These are phyloP conservation scores for Chymomyza fuscimana DNA, from an alignment of 2,888 invertebrate species.

Conservation along the genomic window DNA sequence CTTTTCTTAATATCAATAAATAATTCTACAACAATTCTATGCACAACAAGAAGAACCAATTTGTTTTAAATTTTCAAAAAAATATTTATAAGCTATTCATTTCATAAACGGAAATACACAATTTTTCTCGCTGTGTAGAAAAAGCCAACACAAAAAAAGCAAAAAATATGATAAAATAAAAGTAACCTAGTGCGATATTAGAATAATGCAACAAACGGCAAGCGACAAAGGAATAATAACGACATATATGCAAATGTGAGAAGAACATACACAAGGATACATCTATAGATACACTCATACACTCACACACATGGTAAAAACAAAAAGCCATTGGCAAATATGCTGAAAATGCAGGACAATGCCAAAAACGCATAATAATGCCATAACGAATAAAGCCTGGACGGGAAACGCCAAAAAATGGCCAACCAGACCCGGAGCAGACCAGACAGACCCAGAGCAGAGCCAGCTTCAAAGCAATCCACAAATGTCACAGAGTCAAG, in stretches of 20 bases:
- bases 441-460: neutral
- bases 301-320: conserved; percentile 21
- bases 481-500: conserved; percentile 41
- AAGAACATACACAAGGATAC: conserved; percentile 13
- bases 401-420: conserved; percentile 1
- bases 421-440: conserved; percentile 13
- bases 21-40: no score
- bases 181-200: conserved; percentile 44
- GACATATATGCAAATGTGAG: conserved; percentile 52
- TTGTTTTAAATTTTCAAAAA: no score
- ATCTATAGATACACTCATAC: neutral
- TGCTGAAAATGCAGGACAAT: conserved; percentile 36
- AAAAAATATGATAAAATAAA: neutral
- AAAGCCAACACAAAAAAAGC: neutral
- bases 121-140: neutral
- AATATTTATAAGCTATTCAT: no score
- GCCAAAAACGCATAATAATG: conserved; percentile 6
- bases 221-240: conserved; percentile 54
- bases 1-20: no score
- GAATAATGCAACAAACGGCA: conserved; percentile 59
- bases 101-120: no score
- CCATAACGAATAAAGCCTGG: conserved; percentile 14
- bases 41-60: no score
- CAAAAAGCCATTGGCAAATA: conserved; percentile 56
- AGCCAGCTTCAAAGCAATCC: conserved; percentile 5